Percentiles rank a stretch among this genome's conserved stretches.
Conservation (phyloP, 2,113 vertebrate genomes). For the Scomber scombrus region DNA sequence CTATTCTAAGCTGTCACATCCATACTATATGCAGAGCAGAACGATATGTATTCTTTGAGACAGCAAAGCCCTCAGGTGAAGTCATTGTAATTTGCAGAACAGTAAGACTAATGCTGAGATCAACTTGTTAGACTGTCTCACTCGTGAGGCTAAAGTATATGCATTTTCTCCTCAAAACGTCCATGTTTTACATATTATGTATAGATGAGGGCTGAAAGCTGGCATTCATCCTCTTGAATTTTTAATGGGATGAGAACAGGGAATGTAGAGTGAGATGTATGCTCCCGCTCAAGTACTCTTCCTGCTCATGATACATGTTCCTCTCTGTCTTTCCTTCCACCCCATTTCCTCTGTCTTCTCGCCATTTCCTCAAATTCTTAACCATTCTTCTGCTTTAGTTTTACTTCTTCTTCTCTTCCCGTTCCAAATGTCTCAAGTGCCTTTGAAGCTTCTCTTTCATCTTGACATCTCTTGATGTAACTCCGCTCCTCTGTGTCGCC, state of each 20-base stretch:
- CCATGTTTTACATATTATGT: slow-evolving; percentile 10
- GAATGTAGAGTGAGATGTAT: not conserved
- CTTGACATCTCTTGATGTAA: slow-evolving; percentile 34
- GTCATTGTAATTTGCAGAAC: not conserved
- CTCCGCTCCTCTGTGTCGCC: slow-evolving; percentile 24
- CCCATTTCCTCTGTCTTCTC: not conserved
- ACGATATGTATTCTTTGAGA: not conserved
- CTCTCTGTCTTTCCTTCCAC: not conserved
- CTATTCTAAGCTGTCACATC: not conserved
- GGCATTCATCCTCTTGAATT: slow-evolving; percentile 7
- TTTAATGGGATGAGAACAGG: slow-evolving; percentile 7
- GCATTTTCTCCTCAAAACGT: slow-evolving; percentile 15
- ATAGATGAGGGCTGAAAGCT: slow-evolving; percentile 16
- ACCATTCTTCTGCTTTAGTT: not conserved
- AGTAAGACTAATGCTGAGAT: slow-evolving; percentile 7
- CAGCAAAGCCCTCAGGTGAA: slow-evolving; percentile 11
- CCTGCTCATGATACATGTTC: not conserved
- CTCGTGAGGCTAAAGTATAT: slow-evolving; percentile 6
- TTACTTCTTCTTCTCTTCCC: not conserved
- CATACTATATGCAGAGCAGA: not conserved
- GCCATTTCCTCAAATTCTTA: not conserved
- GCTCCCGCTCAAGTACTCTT: not conserved
- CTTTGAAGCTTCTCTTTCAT: slow-evolving; percentile 37
- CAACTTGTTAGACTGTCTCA: not conserved
- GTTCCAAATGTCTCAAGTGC: slow-evolving; percentile 44